Base-by-base conservation (phyloP, 2,797 vertebrate genomes). In the Masticophis lateralis region DNA sequence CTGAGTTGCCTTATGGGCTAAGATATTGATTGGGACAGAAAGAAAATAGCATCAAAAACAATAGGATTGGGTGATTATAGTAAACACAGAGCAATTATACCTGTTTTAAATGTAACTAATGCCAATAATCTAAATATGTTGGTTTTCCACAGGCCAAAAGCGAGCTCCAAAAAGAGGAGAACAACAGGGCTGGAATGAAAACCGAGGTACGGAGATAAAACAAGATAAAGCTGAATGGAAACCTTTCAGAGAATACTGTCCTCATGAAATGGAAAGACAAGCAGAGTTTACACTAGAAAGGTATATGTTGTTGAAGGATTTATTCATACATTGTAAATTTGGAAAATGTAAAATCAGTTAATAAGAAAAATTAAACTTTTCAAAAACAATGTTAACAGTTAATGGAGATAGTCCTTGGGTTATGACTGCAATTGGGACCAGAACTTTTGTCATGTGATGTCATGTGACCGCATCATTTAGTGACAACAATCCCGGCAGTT, bases 161-260 rank as follows among this genome's bases (percentile, higher is more conserved):
- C 96, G 66, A 95, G 87, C 92, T 51, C 79, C 96, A 2, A 97
- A 94, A 87, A 91, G 94, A 86, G 96, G 96, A 93, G 96, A 97
- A 20, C 96, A 96, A 37, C 96, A 94, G 92, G 95, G 94, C 86
- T 94, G 96, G 94, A 97, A 61, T 69, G 98, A 98, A 66, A 96
- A 92, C 90, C 94, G 95, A 94, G 96, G 96, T 28, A 55, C 93
- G 8, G 97, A 98, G 3, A 94, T 92, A 89, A 98, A 97, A 8
- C 95, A 96, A 27, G 98, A 97, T 11, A 97, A 97, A 97, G 94
- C 92, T 51, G 97, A 96, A 47, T 96, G 97, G 96, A 97, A 95
- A 92, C 86, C 96, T 0, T 97, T 97, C 90, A 96, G 96, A 59
- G 97, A 98, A 86, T 95, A 96, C 2, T 95, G 92, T 91, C 91